phyloP scores from a whole-genome alignment of 2,113 vertebrate species.

The Mellivora capensis region DNA sequence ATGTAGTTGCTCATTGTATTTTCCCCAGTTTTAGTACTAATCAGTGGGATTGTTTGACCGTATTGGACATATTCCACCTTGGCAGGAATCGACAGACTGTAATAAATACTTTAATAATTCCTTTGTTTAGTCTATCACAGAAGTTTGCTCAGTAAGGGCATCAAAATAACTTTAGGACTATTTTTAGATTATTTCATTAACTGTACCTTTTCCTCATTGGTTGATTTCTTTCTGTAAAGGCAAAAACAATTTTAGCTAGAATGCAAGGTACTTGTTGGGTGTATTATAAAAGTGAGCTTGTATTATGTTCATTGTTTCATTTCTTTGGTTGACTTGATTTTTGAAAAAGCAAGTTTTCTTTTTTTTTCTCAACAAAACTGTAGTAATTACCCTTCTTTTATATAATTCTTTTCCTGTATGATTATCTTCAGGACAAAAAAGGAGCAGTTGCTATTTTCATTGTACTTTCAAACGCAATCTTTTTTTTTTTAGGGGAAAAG shows the following conservation, averaged over 20 bases:
- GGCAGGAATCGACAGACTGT: not conserved
- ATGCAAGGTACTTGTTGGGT: not conserved
- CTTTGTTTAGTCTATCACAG: not conserved
- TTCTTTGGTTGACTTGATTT: not conserved
- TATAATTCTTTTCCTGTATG: not conserved
- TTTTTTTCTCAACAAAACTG: not conserved
- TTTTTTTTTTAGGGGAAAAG: conserved; percentile 76
- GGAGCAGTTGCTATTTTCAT: not conserved
- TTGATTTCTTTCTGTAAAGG: conserved; percentile 10
- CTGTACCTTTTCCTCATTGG: not conserved
- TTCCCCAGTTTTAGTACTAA: not conserved
- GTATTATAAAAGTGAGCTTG: not conserved
- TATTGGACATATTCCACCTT: not conserved
- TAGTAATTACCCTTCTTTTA: not conserved
- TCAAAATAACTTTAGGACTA: not conserved
- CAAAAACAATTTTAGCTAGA: not conserved
- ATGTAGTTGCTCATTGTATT: not conserved
- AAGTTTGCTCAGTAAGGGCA: not conserved
- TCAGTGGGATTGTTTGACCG: not conserved
- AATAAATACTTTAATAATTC: not conserved
- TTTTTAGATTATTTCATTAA: not conserved
- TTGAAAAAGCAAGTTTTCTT: not conserved
- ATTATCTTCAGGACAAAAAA: not conserved
- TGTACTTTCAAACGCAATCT: conserved; percentile 5
- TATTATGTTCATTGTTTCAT: not conserved